Base-by-base conservation (phyloP, 2,113 vertebrate species). In the Hydropotes inermis region DNA sequence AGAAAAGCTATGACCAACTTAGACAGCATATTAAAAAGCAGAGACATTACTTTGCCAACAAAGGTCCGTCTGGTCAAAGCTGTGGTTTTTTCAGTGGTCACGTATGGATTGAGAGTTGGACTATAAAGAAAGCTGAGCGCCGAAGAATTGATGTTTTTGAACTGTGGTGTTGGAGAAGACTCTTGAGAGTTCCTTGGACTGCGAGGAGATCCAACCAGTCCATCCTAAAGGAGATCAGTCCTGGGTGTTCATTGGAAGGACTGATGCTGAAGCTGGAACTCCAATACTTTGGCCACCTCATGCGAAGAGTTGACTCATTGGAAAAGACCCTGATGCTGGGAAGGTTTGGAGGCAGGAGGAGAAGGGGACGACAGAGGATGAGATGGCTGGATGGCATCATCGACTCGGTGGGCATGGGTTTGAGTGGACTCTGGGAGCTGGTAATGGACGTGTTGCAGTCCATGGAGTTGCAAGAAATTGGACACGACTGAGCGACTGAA, bases 401-500 rank as follows among this genome's bases (percentile, higher is more conserved):
- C 0, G 5, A 36, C 64, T 70, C 9, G 2, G 6, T 23, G 64
- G 9, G 11, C 17, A 12, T 36, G 5, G 23, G n/a, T 70, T 36
- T 70, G n/a, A 36, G n/a, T 70, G 6, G 11, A 70, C 67, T 70
- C 67, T 0, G 0, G 67, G n/a, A 70, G n/a, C 39, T 70, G 67
- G 67, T 39, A 10, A 23, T 70, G 10, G 67, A 23, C 1, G 2
- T 70, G 64, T 9, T 70, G 64, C 4, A 1, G 9, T 39, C 10
- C 19, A 70, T 36, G 67, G n/a, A 10, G 19, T 70, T 19, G 11
- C 19, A 39, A 70, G 10, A 10, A 70, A 6, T 1, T 3, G n/a
- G 19, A 70, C n/a, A 39, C 0, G 19, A 70, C n/a, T 39, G 67
- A 70, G n/a, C 9, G 1, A 12, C 19, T 23, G n/a, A 3, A 12